Conservation (phyloP, 92 coral and sea anemone genomes). For the Blastomussa wellsi region DNA sequence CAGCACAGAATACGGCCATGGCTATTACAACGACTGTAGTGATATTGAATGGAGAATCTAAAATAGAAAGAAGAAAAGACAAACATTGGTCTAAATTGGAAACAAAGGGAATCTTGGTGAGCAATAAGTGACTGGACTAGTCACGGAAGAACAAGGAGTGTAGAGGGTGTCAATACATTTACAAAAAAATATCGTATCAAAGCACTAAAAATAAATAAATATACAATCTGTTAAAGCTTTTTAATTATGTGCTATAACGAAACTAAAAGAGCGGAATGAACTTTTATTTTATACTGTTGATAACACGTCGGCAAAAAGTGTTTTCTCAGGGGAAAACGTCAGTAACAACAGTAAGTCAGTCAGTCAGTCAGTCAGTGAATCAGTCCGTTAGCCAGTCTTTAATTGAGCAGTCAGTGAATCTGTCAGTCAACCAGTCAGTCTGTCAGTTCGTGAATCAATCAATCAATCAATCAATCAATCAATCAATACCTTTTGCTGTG, state of each 20-base stretch:
- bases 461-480: background rate
- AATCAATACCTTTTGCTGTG: conserved; percentile 17
- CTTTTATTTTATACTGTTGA: too few relatives aligned
- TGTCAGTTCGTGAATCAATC: background rate
- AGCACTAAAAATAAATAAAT: too few relatives aligned
- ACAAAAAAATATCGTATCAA: too few relatives aligned
- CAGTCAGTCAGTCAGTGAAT: too few relatives aligned
- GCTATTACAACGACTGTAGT: conserved; percentile 72
- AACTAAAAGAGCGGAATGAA: too few relatives aligned
- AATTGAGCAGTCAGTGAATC: too few relatives aligned
- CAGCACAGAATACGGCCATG: conserved; percentile 74
- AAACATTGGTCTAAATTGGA: background rate
- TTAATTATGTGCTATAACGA: too few relatives aligned
- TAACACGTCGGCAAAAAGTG: too few relatives aligned
- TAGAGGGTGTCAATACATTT: background rate
- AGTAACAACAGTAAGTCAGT: background rate
- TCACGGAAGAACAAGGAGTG: background rate
- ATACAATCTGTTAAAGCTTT: too few relatives aligned
- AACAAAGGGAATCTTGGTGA: background rate
- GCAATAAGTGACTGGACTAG: background rate
- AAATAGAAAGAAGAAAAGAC: background rate
- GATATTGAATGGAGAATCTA: conserved; percentile 61
- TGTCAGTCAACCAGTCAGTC: background rate
- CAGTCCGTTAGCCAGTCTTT: too few relatives aligned
- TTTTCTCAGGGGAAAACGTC: too few relatives aligned